Evolutionary conservation across 2,888 invertebrate genomes (phyloP).

Genomic region (Tipula lateralis): DNA sequence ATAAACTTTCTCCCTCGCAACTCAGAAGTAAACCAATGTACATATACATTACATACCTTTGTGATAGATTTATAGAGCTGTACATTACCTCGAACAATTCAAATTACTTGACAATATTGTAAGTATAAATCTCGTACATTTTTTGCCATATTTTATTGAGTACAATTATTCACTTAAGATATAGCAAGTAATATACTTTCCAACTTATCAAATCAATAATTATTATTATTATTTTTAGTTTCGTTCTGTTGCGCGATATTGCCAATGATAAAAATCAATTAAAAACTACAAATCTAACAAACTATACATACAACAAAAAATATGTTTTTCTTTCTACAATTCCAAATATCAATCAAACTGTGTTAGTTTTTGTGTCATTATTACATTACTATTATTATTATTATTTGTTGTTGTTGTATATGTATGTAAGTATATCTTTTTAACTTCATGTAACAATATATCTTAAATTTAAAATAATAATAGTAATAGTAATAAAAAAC

Average conservation of each 20-base stretch:
- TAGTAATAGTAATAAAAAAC: not conserved
- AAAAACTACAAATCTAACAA: constrained; percentile 7
- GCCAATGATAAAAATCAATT: not conserved
- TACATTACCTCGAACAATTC: not conserved
- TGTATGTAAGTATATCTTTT: not conserved
- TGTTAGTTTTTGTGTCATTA: not conserved
- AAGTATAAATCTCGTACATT: not conserved
- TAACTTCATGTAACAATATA: constrained; percentile 9
- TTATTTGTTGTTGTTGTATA: not conserved
- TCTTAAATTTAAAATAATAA: not conserved
- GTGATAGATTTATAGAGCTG: not conserved
- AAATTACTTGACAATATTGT: not conserved
- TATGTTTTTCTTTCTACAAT: not conserved
- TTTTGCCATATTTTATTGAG: not conserved
- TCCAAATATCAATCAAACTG: constrained; percentile 6
- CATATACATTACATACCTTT: not conserved
- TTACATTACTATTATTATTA: constrained; percentile 14
- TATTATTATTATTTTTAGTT: not conserved
- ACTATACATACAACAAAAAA: not conserved
- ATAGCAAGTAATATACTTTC: not conserved
- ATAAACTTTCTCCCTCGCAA: too few species aligned
- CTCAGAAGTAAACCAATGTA: not conserved
- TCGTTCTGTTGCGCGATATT: not conserved
- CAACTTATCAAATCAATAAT: not conserved
- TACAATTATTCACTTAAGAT: not conserved